Conservation (phyloP, 2,113 vertebrate species). For the Seriola aureovittata region DNA sequence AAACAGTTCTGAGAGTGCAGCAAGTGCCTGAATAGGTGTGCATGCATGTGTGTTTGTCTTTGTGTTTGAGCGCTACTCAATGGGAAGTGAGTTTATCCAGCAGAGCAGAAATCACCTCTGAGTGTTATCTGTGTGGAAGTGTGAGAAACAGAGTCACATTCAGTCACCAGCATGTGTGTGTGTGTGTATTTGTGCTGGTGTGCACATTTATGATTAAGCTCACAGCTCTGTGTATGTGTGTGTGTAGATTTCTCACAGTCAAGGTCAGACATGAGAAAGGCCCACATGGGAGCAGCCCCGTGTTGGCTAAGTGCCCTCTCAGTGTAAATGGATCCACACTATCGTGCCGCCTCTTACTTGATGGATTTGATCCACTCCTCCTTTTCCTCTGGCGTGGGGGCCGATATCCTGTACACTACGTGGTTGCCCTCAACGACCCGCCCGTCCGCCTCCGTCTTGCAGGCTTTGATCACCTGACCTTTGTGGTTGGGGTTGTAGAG, state of each 20-base stretch:
- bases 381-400: conserved; percentile 96
- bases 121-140: conserved; percentile 71
- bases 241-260: conserved; percentile 57
- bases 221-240: conserved; percentile 29
- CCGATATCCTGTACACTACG: conserved; percentile 97
- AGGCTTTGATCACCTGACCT: conserved; percentile 98
- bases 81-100: conserved; percentile 69
- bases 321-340: conserved; percentile 74
- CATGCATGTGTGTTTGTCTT: conserved; percentile 10
- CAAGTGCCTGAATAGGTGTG: conserved; percentile 6
- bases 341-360: conserved; percentile 86
- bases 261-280: conserved; percentile 79
- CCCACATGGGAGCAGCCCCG: conserved; percentile 62
- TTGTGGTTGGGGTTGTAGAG: conserved; percentile 97
- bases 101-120: conserved; percentile 61
- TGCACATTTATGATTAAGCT: conserved; percentile 26
- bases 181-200: conserved; percentile 19
- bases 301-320: conserved; percentile 69
- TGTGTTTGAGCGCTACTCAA: conserved; percentile 49
- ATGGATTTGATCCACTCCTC: conserved; percentile 99
- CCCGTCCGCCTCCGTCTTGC: conserved; percentile 97
- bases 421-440: conserved; percentile 98
- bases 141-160: conserved; percentile 72
- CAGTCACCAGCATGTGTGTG: conserved; percentile 35
- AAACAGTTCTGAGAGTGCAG: neutral